Evolutionary conservation across 1,140 invertebrate species (phyloP).

Genomic region (Dendrolimus punctatus): DNA sequence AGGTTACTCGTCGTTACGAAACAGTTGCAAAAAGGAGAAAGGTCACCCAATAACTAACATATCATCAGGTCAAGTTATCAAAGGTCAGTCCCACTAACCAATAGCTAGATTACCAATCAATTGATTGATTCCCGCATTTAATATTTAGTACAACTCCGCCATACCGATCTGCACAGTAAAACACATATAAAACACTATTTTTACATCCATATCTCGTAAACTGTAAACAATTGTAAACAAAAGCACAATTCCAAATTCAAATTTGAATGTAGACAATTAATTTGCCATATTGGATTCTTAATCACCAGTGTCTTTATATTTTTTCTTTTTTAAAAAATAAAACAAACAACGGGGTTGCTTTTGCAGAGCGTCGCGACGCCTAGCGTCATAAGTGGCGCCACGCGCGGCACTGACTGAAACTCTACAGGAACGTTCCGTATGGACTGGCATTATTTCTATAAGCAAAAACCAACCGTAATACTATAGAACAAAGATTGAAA

Average conservation of each 20-base stretch:
- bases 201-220: slow-evolving; percentile 39
- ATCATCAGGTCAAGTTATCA: slow-evolving; percentile 7
- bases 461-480: slow-evolving; percentile 18
- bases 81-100: slow-evolving; percentile 2
- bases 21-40: too few species aligned
- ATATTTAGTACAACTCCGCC: slow-evolving; percentile 27
- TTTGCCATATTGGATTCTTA: slow-evolving; percentile 1
- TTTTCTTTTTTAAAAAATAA: slow-evolving; percentile 13
- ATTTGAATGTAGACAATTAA: not conserved
- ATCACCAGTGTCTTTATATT: slow-evolving; percentile 20
- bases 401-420: slow-evolving; percentile 60
- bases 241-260: slow-evolving; percentile 1
- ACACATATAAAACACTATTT: slow-evolving; percentile 52
- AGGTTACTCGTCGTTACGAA: too few species aligned
- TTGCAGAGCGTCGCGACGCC: slow-evolving; percentile 51
- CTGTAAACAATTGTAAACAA: slow-evolving; percentile 15
- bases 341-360: slow-evolving; percentile 29
- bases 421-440: slow-evolving; percentile 36
- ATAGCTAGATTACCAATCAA: slow-evolving; percentile 15
- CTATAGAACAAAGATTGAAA: slow-evolving; percentile 21
- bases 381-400: slow-evolving; percentile 57
- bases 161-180: slow-evolving; percentile 37
- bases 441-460: slow-evolving; percentile 18
- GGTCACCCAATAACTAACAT: too few species aligned
- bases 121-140: slow-evolving; percentile 22